A percentile compares a stretch with the other conserved stretches of the same genome.
These are phyloP conservation scores for Mallotus villosus DNA, from an alignment of 2,797 vertebrate genomes.

Conservation along the genomic window DNA sequence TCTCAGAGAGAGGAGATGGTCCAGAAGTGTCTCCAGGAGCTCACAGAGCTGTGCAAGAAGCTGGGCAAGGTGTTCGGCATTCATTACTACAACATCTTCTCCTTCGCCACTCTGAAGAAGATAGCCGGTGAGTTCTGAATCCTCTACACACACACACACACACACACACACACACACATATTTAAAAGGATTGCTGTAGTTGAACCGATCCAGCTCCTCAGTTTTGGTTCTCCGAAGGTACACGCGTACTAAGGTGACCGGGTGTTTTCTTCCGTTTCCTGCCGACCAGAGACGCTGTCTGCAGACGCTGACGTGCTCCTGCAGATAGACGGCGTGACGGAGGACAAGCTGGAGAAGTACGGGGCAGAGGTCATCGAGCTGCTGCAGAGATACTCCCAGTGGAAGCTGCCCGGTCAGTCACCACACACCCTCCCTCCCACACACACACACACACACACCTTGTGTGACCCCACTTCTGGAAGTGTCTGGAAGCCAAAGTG, in stretches of 20 bases:
- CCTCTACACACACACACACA: too few species aligned
- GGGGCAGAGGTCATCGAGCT: constrained; percentile 90
- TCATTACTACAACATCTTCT: constrained; percentile 98
- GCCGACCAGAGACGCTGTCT: constrained; percentile 86
- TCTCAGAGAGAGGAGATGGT: constrained; percentile 89
- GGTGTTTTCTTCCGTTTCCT: neutral
- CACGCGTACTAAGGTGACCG: neutral
- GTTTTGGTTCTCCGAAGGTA: neutral
- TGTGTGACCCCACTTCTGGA: neutral
- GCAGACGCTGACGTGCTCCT: constrained; percentile 85
- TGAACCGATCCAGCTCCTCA: neutral
- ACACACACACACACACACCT: neutral
- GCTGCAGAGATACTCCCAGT: constrained; percentile 85
- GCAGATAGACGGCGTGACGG: constrained; percentile 95
- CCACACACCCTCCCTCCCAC: neutral
- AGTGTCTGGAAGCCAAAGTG: accelerated
- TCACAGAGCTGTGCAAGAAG: constrained; percentile 90
- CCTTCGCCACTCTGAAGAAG: constrained; percentile 86
- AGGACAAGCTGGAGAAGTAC: constrained; percentile 97
- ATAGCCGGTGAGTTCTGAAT: constrained; percentile 79
- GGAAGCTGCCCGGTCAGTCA: constrained; percentile 79
- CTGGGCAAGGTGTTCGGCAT: constrained; percentile 92
- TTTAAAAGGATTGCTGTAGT: neutral
- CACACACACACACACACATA: too few species aligned
- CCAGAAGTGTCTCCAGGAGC: constrained; percentile 87